phyloP scores from a whole-genome alignment of 2,888 invertebrate species.

The Zygogramma bicolorata region DNA sequence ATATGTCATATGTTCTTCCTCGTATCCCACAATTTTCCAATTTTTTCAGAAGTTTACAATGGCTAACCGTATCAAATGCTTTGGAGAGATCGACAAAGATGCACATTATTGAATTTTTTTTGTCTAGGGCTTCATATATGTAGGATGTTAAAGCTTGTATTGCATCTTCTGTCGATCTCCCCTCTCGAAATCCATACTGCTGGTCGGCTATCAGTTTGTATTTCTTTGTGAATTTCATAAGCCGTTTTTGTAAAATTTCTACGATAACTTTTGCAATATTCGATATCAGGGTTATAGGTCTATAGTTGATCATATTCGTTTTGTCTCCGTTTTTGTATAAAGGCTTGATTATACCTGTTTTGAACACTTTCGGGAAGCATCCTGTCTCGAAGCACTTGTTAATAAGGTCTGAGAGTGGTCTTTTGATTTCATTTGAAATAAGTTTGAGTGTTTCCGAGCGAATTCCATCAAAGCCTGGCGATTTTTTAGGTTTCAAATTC shows the following conservation, averaged over 20 bases:
- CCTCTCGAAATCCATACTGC: neutral
- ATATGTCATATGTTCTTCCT: neutral
- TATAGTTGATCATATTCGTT: constrained; percentile 5
- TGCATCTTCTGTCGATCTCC: too few relatives aligned
- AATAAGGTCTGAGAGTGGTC: neutral
- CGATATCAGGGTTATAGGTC: neutral
- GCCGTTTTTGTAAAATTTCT: neutral
- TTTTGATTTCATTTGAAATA: neutral
- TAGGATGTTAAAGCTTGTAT: too few relatives aligned
- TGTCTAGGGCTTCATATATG: too few relatives aligned
- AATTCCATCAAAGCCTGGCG: neutral
- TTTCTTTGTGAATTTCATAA: neutral
- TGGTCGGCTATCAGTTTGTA: neutral
- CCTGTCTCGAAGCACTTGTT: constrained; percentile 8
- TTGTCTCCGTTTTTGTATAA: constrained; percentile 6
- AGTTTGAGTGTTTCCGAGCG: neutral
- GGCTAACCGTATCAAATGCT: too few relatives aligned
- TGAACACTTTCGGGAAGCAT: neutral
- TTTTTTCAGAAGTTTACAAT: neutral
- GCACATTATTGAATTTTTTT: neutral
- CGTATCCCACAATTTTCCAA: neutral
- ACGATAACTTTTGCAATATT: neutral
- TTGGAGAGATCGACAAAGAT: constrained; percentile 1
- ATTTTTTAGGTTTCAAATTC: constrained; percentile 6
- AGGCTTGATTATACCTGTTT: constrained; percentile 2